A percentile compares a stretch with the other conserved stretches of the same genome.
Evolutionary conservation across 1,140 invertebrate genomes (phyloP).

Genomic region (Sycobia sp.): DNA sequence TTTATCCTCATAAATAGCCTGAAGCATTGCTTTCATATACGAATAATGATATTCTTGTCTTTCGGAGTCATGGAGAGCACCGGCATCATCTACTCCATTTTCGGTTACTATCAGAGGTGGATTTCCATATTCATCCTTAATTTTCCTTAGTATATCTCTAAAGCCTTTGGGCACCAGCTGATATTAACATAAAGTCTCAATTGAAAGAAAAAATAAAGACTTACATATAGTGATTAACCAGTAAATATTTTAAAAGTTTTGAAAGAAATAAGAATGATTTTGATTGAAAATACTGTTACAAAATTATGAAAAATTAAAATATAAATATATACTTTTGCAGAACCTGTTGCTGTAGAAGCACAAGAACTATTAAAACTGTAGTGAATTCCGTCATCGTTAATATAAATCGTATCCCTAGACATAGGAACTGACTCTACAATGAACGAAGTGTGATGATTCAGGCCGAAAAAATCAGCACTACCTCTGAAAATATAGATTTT

Average conservation of each 20-base stretch:
- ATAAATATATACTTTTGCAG: background rate
- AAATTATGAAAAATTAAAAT: background rate
- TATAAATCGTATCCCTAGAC: constrained; percentile 35
- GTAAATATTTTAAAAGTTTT: background rate
- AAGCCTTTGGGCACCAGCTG: constrained; percentile 63
- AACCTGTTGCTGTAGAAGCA: background rate
- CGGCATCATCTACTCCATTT: constrained; percentile 65
- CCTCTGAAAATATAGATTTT: constrained; percentile 43
- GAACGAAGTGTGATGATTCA: constrained; percentile 66
- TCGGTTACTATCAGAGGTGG: constrained; percentile 71
- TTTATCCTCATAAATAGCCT: constrained; percentile 69
- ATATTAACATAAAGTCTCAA: background rate
- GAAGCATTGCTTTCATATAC: constrained; percentile 70
- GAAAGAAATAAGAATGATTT: background rate
- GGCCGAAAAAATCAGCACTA: constrained; percentile 63
- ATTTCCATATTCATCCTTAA: constrained; percentile 68
- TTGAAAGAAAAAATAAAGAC: too few species aligned
- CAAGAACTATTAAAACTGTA: constrained; percentile 32
- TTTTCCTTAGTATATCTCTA: constrained; percentile 66
- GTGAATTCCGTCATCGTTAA: constrained; percentile 46
- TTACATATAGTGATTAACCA: background rate
- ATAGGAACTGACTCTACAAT: constrained; percentile 41
- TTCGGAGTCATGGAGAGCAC: constrained; percentile 37
- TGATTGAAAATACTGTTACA: background rate
- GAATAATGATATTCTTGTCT: constrained; percentile 60